Base-by-base conservation (phyloP, 2,888 invertebrate species). In the Pandemis heparana region DNA sequence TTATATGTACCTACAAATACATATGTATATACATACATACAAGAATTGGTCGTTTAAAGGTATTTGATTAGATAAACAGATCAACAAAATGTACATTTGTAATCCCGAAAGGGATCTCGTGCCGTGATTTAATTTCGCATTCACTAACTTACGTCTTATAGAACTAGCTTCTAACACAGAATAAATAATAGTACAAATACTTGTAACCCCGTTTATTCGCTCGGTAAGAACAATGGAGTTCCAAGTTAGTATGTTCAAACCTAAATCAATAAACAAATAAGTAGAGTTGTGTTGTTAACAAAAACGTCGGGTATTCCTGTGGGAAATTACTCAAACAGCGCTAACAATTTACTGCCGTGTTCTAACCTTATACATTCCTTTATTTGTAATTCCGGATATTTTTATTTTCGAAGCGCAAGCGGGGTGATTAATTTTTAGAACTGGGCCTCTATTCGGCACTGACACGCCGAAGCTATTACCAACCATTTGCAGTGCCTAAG, bases 251-350 rank as follows among this genome's bases (percentile, higher is more conserved):
- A 9, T 4, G 5, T 56, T 10, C 0, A 64, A 32, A 32, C 48
- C 32, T 18, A 38, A 48, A 48, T 64, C 64, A 48, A 64, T 64
- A 64, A 64, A 32, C 48, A 48, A 64, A 64, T 43, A 12, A 32
- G 23, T 32, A 32, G 23, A 32, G 23, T 32, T 32, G 18, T 18
- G 43, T 62, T 41, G 43, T 64, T 48, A 64, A 46, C 48, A 48
- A 48, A 32, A 48, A 46, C 23, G n/a, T 16, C 63, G 63, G 38
- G 46, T 14, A n/a, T 14, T 32, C 64, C 64, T n/a, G 8, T 2
- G 64, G 64, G 64, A 64, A 64, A 64, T 64, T 48, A 32, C 32
- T 32, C 23, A 64, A 48, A 64, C 48, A 64, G n/a, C n/a, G 38
- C 12, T 8, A 43, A 43, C 62, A 62, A 62, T 43, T 62, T 43